Evolutionary conservation across 1,140 invertebrate species (phyloP), one percentile per base, ranked within the genome.

Genomic region (Lerema accius): DNA sequence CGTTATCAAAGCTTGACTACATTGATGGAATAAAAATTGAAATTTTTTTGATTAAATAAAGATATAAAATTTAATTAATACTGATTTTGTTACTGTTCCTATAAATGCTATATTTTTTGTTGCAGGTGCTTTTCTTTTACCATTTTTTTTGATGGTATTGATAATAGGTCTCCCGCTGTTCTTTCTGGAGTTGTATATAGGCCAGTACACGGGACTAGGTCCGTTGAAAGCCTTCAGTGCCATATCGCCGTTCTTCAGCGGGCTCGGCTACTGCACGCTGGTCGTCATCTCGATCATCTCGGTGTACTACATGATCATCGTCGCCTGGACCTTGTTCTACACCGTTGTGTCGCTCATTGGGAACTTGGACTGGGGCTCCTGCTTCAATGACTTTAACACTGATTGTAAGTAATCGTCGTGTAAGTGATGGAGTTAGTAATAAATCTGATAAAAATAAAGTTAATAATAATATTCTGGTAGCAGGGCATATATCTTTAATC

Each of bases 291-390:
- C 93, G 16, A 92, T 96, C 70, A 93, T 97, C 17, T 95, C 95
- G 43, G 93, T 96, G 4, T 97, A 97, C 78, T 97, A 96, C 81
- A 96, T 96, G 92, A 93, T 97, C 4, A 95, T 97, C 42, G 93
- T 97, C 0, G 92, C 95, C 0, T 97, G 96, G 96, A 94, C 94
- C 0, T 73, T 96, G 17, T 95, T 95, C 77, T 97, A 96, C 74
- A 93, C 95, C 0, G 93, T 95, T 55, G 92, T 93, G 6, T 96
- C 95, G 0, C 94, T 97, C 69, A 92, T 87, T 9, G 91, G 92
- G 0, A 90, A 92, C 1, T 89, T 97, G 15, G 93, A 93, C 5
- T 97, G 96, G 95, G 94, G 86, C 15, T 83, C 82, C 0, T 90
- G 86, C 62, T 68, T 93, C 28, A 95, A 96, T 70, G 90, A 91